These are phyloP conservation scores for Lepeophtheirus salmonis DNA, from an alignment of 1,140 invertebrate genomes.

Conservation along the genomic window DNA sequence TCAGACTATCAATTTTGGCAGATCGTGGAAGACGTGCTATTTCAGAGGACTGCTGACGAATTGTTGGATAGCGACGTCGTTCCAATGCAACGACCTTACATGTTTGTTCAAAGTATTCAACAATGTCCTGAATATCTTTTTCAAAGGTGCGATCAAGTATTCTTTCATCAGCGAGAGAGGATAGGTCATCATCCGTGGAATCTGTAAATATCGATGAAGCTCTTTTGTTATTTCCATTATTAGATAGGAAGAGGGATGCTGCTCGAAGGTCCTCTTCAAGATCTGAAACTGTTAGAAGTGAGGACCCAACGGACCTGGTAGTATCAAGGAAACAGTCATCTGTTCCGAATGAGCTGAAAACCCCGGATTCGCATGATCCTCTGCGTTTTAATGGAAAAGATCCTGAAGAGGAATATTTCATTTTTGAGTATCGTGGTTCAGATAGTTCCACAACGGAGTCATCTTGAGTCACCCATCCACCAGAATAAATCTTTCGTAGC, in stretches of 20 bases:
- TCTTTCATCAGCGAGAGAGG: not conserved
- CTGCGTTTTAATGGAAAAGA: conserved; percentile 33
- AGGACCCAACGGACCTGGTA: conserved; percentile 25
- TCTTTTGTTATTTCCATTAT: conserved; percentile 38
- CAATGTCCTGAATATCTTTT: conserved; percentile 53
- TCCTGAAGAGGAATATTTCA: too few species aligned
- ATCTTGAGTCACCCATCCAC: conserved; percentile 18
- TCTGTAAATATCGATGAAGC: conserved; percentile 66
- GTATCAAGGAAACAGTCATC: conserved; percentile 24
- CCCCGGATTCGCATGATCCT: conserved; percentile 70
- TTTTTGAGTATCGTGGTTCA: conserved; percentile 28
- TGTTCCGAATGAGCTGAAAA: conserved; percentile 55
- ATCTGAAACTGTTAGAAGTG: conserved; percentile 28
- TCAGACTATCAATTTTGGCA: conserved; percentile 12
- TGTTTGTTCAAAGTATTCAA: conserved; percentile 62
- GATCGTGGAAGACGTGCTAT: conserved; percentile 1
- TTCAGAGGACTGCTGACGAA: not conserved
- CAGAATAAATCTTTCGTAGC: conserved; percentile 4
- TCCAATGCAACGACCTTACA: conserved; percentile 14
- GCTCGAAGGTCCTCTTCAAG: conserved; percentile 20
- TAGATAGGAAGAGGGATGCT: conserved; percentile 22
- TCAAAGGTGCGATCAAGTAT: not conserved
- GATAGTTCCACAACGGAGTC: conserved; percentile 23
- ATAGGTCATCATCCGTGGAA: conserved; percentile 58
- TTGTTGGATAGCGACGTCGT: not conserved